Conservation (phyloP, 2,888 invertebrate species). For the Miltochrista miniata region DNA sequence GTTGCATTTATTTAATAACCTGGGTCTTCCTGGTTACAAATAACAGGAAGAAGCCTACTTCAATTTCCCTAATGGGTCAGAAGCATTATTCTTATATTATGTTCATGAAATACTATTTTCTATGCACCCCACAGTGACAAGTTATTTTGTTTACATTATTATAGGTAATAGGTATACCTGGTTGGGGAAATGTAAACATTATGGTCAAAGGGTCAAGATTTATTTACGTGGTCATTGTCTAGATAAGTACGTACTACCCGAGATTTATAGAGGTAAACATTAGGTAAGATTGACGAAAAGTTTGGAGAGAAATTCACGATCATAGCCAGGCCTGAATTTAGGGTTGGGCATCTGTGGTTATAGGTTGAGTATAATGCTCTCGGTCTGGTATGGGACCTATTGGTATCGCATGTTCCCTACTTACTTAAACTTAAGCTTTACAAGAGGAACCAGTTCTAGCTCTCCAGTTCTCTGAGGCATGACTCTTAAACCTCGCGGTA, state of each 20-base stretch:
- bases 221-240: conserved; percentile 22
- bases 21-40: not conserved
- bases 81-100: conserved; percentile 21
- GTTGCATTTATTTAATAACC: not conserved
- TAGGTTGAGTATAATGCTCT: too few relatives aligned
- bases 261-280: too few relatives aligned
- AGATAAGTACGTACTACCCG: conserved; percentile 15
- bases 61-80: conserved; percentile 29
- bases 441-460: too few relatives aligned
- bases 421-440: too few relatives aligned
- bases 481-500: too few relatives aligned
- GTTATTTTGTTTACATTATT: conserved; percentile 21
- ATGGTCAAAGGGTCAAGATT: conserved; percentile 14
- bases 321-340: too few relatives aligned
- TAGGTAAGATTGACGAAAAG: too few relatives aligned
- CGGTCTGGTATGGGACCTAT: too few relatives aligned
- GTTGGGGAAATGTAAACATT: conserved; percentile 11
- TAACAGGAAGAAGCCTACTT: conserved; percentile 2
- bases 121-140: conserved; percentile 9
- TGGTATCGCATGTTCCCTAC: too few relatives aligned
- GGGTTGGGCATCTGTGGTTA: too few relatives aligned
- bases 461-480: too few relatives aligned
- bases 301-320: too few relatives aligned
- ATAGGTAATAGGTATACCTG: conserved; percentile 10
- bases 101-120: conserved; percentile 8